Evolutionary conservation across 1,140 invertebrate species (phyloP).

Genomic region (Drosophila miranda): DNA sequence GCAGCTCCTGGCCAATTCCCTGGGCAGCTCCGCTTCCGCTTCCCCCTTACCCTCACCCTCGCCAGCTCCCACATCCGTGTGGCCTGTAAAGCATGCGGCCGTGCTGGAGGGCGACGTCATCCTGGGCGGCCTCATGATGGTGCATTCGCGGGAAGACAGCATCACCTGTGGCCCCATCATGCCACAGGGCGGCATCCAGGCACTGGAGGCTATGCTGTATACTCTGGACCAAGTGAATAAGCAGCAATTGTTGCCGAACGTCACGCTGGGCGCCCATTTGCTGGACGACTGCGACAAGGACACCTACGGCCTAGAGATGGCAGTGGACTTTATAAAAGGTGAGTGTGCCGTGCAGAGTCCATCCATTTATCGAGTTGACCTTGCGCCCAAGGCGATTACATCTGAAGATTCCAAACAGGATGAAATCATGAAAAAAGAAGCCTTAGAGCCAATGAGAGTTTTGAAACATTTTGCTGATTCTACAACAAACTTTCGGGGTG

Average conservation of each 20-base stretch:
- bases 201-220: constrained; percentile 95
- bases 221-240: constrained; percentile 93
- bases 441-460: too few species aligned
- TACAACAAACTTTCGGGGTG: too few species aligned
- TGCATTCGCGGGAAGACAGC: constrained; percentile 93
- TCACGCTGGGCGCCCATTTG: constrained; percentile 93
- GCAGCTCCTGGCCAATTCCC: constrained; percentile 42
- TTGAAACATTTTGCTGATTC: too few species aligned
- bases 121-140: constrained; percentile 97
- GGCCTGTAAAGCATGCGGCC: constrained; percentile 93
- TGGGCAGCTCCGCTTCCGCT: constrained; percentile 22
- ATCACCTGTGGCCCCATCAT: constrained; percentile 95
- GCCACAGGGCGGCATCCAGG: constrained; percentile 96
- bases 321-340: constrained; percentile 99
- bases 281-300: constrained; percentile 98
- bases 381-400: constrained; percentile 10
- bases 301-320: constrained; percentile 97
- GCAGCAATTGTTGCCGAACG: constrained; percentile 86
- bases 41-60: too few species aligned
- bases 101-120: constrained; percentile 92
- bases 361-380: background rate
- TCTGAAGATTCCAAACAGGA: background rate
- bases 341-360: constrained; percentile 69
- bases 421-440: too few species aligned
- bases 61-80: constrained; percentile 75